Percentiles rank a stretch among this genome's conserved stretches.
Conservation (phyloP, 1,140 invertebrate species). For the Lanistes nyassanus region DNA sequence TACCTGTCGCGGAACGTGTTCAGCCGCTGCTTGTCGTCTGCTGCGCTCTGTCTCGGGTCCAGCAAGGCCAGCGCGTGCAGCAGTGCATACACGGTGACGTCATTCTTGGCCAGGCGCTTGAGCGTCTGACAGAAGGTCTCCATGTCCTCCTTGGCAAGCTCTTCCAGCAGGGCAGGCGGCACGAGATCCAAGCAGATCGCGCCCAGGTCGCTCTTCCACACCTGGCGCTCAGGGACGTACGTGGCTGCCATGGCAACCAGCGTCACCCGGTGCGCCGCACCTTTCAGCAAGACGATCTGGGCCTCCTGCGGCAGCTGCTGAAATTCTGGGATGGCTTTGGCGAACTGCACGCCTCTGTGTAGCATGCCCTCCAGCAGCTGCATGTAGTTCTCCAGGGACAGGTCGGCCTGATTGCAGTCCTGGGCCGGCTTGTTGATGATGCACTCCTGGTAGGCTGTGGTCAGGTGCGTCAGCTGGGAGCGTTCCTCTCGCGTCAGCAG, state of each 20-base stretch:
- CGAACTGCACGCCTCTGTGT: not conserved
- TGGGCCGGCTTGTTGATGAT: not conserved
- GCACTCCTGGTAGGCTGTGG: not conserved
- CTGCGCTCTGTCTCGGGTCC: not conserved
- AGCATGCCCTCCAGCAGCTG: not conserved
- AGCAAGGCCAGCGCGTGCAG: constrained; percentile 14
- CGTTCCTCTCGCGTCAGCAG: not conserved
- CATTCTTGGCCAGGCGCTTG: constrained; percentile 16
- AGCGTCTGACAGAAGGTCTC: constrained; percentile 10
- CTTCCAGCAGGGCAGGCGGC: not conserved
- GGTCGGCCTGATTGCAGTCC: not conserved
- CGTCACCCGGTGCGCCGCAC: not conserved
- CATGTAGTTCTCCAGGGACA: not conserved
- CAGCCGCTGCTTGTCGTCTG: constrained; percentile 1
- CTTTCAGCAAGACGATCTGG: not conserved
- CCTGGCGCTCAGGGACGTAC: not conserved
- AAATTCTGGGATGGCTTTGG: constrained; percentile 2
- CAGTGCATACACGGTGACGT: constrained; percentile 13
- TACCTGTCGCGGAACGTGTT: constrained; percentile 11
- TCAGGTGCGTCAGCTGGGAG: not conserved
- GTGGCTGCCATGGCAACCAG: not conserved
- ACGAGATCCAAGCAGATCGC: not conserved
- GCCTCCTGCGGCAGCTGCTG: not conserved
- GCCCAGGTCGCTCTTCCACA: not conserved
- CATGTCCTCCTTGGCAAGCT: too few relatives aligned